These are phyloP conservation scores for Drosophila koepferae DNA, from an alignment of 2,888 invertebrate genomes.

Conservation along the genomic window DNA sequence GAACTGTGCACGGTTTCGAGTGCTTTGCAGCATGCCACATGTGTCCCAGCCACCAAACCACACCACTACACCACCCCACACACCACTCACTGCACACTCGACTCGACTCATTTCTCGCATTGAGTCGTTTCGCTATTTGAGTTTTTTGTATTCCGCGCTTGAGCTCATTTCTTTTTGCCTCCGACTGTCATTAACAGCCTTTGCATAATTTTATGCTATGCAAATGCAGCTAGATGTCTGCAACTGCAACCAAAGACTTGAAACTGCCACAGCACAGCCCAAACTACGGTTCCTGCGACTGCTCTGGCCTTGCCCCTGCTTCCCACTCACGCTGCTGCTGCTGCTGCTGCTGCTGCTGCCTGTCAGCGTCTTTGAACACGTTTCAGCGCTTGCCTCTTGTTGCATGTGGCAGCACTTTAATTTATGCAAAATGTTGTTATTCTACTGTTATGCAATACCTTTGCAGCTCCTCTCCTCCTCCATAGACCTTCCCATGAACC, in stretches of 20 bases:
- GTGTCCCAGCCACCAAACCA: conserved; percentile 37
- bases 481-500: neutral
- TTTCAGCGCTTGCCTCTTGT: conserved; percentile 72
- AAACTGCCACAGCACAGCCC: conserved; percentile 1
- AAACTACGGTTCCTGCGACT: neutral
- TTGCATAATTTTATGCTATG: conserved; percentile 73
- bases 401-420: conserved; percentile 69
- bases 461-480: neutral
- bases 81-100: too few species aligned
- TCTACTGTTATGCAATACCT: conserved; percentile 62
- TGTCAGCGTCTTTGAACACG: conserved; percentile 72
- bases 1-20: conserved; percentile 42
- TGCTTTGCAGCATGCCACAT: conserved; percentile 56
- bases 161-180: conserved; percentile 32
- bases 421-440: conserved; percentile 77
- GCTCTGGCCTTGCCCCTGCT: conserved; percentile 18
- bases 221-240: conserved; percentile 18
- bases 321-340: too few species aligned
- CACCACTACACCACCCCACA: neutral
- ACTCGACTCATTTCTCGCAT: conserved; percentile 41
- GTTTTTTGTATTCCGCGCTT: conserved; percentile 29
- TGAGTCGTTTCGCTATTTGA: conserved; percentile 44
- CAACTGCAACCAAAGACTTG: conserved; percentile 19
- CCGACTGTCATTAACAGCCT: conserved; percentile 72
- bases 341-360: conserved; percentile 48